A percentile compares a stretch with the other conserved stretches of the same genome.
phyloP scores from a whole-genome alignment of 2,113 vertebrate species.

The Abramis brama region DNA sequence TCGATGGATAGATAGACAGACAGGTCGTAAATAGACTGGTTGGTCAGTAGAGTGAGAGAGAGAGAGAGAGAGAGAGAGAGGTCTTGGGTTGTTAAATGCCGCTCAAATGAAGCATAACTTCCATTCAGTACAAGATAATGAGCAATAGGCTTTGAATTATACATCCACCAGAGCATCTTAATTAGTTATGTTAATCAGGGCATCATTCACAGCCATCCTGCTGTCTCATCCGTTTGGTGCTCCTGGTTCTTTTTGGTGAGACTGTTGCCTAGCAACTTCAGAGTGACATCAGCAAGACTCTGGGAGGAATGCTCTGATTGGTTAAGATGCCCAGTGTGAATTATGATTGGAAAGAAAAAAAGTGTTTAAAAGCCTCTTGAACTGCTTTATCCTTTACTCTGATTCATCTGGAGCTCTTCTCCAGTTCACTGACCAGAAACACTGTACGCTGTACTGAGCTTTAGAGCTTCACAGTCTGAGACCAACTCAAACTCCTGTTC shows the following conservation, averaged over 20 bases:
- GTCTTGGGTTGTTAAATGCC: not conserved
- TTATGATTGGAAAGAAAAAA: not conserved
- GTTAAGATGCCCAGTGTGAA: not conserved
- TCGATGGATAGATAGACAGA: no score
- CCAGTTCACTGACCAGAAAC: not conserved
- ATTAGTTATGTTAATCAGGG: slow-evolving; percentile 61
- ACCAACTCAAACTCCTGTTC: not conserved
- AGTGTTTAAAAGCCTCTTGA: not conserved
- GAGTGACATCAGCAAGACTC: slow-evolving; percentile 6
- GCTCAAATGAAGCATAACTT: slow-evolving; percentile 12
- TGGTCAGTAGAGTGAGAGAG: no score
- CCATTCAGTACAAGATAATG: slow-evolving; percentile 57
- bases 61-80: not conserved
- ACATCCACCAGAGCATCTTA: slow-evolving; percentile 47
- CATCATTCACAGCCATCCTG: slow-evolving; percentile 20
- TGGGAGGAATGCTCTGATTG: not conserved
- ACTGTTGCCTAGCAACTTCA: slow-evolving; percentile 38
- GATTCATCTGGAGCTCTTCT: slow-evolving; percentile 13
- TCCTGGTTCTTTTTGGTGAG: slow-evolving; percentile 21
- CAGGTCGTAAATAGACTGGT: not conserved
- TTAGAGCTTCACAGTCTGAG: not conserved
- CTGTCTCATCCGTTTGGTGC: not conserved
- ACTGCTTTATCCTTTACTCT: not conserved
- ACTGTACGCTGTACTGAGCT: not conserved
- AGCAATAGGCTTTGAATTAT: slow-evolving; percentile 55